A percentile compares a stretch with the other conserved stretches of the same genome.
Evolutionary conservation across 2,888 invertebrate species (phyloP).

Genomic region (Microctonus aethiopoides): DNA sequence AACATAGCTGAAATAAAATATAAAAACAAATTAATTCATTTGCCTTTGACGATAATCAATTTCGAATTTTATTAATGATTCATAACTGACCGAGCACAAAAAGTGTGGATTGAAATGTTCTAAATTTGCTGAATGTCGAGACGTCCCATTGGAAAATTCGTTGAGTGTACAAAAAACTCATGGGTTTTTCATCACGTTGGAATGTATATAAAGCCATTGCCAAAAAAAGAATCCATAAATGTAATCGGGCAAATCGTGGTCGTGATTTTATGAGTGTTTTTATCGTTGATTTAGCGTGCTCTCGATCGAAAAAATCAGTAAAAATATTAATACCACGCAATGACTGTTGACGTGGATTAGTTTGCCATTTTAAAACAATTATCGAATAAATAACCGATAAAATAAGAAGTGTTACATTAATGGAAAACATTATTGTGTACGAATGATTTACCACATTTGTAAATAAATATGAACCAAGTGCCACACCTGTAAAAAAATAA

Average conservation of each 20-base stretch:
- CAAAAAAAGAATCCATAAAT: conserved; percentile 76
- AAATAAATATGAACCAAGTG: conserved; percentile 72
- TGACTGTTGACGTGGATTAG: conserved; percentile 74
- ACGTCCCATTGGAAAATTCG: conserved; percentile 80
- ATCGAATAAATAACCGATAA: conserved; percentile 75
- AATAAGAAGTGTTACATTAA: conserved; percentile 75
- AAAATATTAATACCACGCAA: conserved; percentile 72
- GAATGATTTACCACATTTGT: conserved; percentile 73
- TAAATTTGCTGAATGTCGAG: conserved; percentile 77
- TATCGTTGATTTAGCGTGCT: conserved; percentile 75
- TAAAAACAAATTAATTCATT: conserved; percentile 5
- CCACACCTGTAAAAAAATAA: conserved; percentile 68
- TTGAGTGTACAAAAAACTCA: conserved; percentile 80
- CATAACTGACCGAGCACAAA: conserved; percentile 73
- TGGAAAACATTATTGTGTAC: conserved; percentile 78
- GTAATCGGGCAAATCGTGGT: conserved; percentile 71
- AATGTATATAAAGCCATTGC: conserved; percentile 85
- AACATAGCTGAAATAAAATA: conserved; percentile 70
- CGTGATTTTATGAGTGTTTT: conserved; percentile 74
- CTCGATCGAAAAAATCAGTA: conserved; percentile 78
- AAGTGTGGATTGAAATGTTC: conserved; percentile 78
- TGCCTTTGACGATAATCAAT: too few relatives aligned
- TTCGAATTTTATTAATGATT: not conserved
- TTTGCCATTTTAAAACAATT: conserved; percentile 78
- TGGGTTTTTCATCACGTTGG: conserved; percentile 83